Evolutionary conservation across 2,113 vertebrate genomes (phyloP), one percentile per base, ranked within the genome.

Genomic region (Vulpes vulpes): DNA sequence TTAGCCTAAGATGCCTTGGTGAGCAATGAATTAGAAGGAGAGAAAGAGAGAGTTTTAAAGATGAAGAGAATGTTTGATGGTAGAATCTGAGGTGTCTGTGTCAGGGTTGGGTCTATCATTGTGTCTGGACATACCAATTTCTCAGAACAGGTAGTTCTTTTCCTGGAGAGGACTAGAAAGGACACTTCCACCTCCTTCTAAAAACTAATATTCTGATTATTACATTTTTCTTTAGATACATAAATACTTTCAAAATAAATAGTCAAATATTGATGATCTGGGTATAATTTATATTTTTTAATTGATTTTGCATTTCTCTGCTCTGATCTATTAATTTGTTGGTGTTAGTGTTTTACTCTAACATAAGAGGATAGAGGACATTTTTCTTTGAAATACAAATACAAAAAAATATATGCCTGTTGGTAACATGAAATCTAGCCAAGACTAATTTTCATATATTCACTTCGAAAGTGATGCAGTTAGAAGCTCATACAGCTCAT

Each of bases 381-480:
- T 86, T 95, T 94, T 62, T 82, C 51, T 80, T 76, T 62, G 27
- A 95, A 93, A 96, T 38, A 79, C 2, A 62, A 93, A 88, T 27
- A 85, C 11, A 84, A 87, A 81, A 67, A 67, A n/a, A 49, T 57
- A 10, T 27, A 38, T 64, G 43, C 67, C 76, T 59, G 32, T 59
- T 83, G 84, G 51, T 82, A 85, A 76, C 43, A n/a, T 19, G 19
- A 82, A 74, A 89, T 25, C 3, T 43, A 87, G 43, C 25, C 69
- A 20, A 73, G 67, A 62, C 81, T 7, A 11, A 76, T 9, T 23
- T 69, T 93, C 78, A 78, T 8, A 14, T 57, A 84, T 60, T 85
- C 23, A 71, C 1, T 59, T 53, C 8, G 55, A 59, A 82, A 65
- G n/a, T 55, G 30, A 87, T 81, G 3, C 5, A 51, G 30, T 87